These are phyloP conservation scores for Axis porcinus DNA, from an alignment of 2,113 vertebrate genomes.

Conservation along the genomic window DNA sequence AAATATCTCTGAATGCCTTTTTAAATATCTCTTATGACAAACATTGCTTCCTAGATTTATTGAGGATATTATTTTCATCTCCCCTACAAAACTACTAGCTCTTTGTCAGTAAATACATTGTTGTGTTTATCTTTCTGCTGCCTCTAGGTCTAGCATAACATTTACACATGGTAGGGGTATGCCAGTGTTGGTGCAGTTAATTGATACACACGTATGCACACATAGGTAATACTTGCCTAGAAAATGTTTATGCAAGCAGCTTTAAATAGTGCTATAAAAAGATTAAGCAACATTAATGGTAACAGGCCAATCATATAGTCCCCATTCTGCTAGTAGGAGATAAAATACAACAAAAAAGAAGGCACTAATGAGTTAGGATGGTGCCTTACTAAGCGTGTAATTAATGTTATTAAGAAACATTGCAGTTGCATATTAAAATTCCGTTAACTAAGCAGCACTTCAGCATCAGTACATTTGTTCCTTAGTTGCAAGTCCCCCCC, in stretches of 20 bases:
- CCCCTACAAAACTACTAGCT: neutral
- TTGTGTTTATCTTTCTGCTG: neutral
- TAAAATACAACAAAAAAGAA: slow-evolving; percentile 71
- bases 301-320: slow-evolving; percentile 49
- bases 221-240: slow-evolving; percentile 51
- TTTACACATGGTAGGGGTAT: neutral
- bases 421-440: slow-evolving; percentile 71
- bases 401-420: slow-evolving; percentile 76
- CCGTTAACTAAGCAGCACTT: slow-evolving; percentile 63
- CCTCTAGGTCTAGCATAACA: neutral
- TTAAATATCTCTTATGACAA: neutral
- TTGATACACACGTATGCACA: slow-evolving; percentile 26
- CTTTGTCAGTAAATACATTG: neutral
- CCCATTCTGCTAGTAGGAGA: slow-evolving; percentile 65
- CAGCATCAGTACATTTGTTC: slow-evolving; percentile 59
- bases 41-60: neutral
- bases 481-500: neutral
- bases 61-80: neutral
- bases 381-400: slow-evolving; percentile 71
- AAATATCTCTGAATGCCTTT: neutral
- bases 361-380: slow-evolving; percentile 67
- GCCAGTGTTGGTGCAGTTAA: neutral
- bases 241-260: slow-evolving; percentile 65
- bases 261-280: slow-evolving; percentile 56
- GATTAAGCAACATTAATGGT: slow-evolving; percentile 54